Evolutionary conservation across 35 echinoderm and acorn worm genomes (phyloP).

Genomic region (Apostichopus parvimensis): DNA sequence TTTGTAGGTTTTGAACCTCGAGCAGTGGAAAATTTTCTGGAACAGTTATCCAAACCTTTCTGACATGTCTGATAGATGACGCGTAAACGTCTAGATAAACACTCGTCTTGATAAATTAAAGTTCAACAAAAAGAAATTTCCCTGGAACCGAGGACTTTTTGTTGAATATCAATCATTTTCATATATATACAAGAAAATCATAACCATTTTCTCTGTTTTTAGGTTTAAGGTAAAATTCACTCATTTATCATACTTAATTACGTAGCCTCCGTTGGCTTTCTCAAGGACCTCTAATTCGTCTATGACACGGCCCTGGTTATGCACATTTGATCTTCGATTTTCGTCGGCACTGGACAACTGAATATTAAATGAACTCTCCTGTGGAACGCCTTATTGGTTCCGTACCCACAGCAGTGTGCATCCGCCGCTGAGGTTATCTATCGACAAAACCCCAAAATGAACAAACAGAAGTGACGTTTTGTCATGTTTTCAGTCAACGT

Average conservation of each 20-base stretch:
- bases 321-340: too few species aligned
- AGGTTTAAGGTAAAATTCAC: too few species aligned
- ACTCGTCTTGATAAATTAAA: conserved; percentile 25
- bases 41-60: conserved; percentile 13
- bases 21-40: not conserved
- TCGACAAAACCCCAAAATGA: too few species aligned
- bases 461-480: too few species aligned
- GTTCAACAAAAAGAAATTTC: conserved; percentile 28
- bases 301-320: not conserved
- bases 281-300: not conserved
- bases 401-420: too few species aligned
- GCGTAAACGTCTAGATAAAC: conserved; percentile 28
- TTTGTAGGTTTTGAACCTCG: not conserved
- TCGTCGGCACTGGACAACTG: too few species aligned
- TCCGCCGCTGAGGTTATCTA: too few species aligned
- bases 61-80: conserved; percentile 35
- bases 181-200: not conserved
- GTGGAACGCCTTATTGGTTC: too few species aligned
- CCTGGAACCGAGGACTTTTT: not conserved
- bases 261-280: not conserved
- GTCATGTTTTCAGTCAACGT: too few species aligned
- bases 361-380: too few species aligned
- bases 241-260: not conserved
- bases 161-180: conserved; percentile 45
- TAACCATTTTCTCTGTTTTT: not conserved